Conservation (phyloP, 2,888 invertebrate species). For the Dusona sp. region DNA sequence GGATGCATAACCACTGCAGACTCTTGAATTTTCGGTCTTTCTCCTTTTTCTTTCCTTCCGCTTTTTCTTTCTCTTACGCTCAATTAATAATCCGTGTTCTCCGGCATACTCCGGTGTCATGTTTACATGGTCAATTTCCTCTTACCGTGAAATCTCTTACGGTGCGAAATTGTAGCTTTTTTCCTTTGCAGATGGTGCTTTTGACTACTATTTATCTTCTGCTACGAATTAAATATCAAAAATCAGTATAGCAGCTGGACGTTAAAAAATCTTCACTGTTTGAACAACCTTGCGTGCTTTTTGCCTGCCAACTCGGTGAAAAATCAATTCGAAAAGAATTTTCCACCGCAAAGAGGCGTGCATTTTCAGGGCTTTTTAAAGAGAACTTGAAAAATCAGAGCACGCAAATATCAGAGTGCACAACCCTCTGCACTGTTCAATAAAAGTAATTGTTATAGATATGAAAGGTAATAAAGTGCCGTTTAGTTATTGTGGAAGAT, state of each 20-base stretch:
- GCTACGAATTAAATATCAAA: background rate
- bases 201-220: background rate
- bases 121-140: background rate
- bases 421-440: background rate
- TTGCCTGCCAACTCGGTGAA: too few relatives aligned
- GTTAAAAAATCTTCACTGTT: background rate
- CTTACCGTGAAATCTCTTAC: background rate
- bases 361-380: background rate
- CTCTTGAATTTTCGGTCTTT: background rate
- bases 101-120: background rate
- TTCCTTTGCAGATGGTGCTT: background rate
- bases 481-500: background rate
- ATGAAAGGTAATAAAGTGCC: background rate
- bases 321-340: too few relatives aligned
- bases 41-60: background rate
- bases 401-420: background rate
- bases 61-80: background rate
- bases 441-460: background rate
- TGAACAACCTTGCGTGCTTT: background rate
- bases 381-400: background rate
- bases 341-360: background rate
- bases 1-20: conserved; percentile 3
- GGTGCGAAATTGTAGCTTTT: background rate
- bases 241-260: background rate
- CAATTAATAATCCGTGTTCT: conserved; percentile 2